Evolutionary conservation across 2,113 vertebrate genomes (phyloP).

Genomic region (Mobula birostris): DNA sequence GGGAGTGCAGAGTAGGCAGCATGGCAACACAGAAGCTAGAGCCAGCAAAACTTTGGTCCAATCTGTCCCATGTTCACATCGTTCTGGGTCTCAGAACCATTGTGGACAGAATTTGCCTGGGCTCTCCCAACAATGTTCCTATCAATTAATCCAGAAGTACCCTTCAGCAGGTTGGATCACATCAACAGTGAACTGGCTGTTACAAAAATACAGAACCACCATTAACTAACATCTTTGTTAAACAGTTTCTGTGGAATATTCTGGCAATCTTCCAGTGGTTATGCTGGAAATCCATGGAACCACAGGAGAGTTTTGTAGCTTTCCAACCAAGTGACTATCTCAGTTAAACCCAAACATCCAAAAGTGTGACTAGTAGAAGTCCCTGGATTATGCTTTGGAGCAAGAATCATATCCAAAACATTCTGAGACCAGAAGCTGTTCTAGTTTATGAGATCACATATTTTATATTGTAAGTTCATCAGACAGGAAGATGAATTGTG

Average conservation of each 20-base stretch:
- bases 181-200: neutral
- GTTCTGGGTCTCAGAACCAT: neutral
- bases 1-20: neutral
- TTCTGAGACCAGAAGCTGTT: neutral
- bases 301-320: neutral
- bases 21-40: neutral
- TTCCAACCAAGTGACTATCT: neutral
- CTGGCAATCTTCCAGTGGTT: neutral
- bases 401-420: neutral
- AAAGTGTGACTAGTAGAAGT: neutral
- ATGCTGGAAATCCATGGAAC: neutral
- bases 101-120: neutral
- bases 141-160: neutral
- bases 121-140: neutral
- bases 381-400: neutral
- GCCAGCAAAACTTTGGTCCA: neutral
- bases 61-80: neutral
- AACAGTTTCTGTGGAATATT: neutral
- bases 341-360: neutral
- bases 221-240: too few relatives aligned
- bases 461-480: neutral
- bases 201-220: neutral
- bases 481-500: neutral
- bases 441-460: neutral
- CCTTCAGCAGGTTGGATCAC: neutral